These are phyloP conservation scores for Parasteatoda tepidariorum DNA, from an alignment of 1,140 invertebrate genomes.

Conservation along the genomic window DNA sequence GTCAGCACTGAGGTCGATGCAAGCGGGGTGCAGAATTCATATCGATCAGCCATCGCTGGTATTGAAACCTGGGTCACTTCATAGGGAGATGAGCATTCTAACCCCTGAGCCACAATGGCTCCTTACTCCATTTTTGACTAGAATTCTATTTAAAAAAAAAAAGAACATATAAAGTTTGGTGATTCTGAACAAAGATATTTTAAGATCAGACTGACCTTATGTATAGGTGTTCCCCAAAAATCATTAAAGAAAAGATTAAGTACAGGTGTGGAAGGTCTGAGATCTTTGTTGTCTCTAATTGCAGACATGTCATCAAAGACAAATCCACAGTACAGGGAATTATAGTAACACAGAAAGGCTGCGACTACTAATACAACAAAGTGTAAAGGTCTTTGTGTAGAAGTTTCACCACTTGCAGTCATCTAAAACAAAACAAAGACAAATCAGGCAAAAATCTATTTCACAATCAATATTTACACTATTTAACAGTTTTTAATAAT, in stretches of 20 bases:
- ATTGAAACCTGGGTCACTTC: too few relatives aligned
- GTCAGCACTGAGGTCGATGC: too few relatives aligned
- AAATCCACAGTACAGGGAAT: slow-evolving; percentile 69
- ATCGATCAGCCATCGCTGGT: too few relatives aligned
- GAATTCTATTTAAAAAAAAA: background rate
- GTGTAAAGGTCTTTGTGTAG: background rate
- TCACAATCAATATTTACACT: background rate
- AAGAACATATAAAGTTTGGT: background rate
- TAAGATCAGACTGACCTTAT: slow-evolving; percentile 77
- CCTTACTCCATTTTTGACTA: background rate
- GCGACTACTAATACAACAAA: slow-evolving; percentile 17
- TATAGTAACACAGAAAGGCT: slow-evolving; percentile 65
- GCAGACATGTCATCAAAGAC: slow-evolving; percentile 72
- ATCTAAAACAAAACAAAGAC: slow-evolving; percentile 32
- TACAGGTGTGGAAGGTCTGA: slow-evolving; percentile 67
- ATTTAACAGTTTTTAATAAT: background rate
- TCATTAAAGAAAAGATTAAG: slow-evolving; percentile 78
- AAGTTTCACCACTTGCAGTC: background rate
- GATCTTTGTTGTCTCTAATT: slow-evolving; percentile 70
- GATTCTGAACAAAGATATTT: background rate
- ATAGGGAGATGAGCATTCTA: too few relatives aligned
- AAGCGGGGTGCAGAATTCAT: too few relatives aligned
- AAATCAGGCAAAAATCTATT: background rate
- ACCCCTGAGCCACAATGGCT: background rate
- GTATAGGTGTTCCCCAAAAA: slow-evolving; percentile 91